A percentile compares a stretch with the other conserved stretches of the same genome.
These are phyloP conservation scores for Riparia riparia DNA, from an alignment of 2,113 vertebrate species.

Conservation along the genomic window DNA sequence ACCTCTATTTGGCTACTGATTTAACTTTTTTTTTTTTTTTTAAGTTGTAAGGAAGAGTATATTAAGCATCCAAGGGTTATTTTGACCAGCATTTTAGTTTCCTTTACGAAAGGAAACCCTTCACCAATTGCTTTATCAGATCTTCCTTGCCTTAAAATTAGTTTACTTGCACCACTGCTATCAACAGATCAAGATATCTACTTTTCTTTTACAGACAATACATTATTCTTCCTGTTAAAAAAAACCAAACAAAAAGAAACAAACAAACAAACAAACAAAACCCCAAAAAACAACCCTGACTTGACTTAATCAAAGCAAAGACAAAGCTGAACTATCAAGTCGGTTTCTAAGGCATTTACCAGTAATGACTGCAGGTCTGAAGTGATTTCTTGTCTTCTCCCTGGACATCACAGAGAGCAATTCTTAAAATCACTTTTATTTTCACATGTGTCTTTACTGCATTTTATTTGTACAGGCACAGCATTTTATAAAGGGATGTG, in stretches of 20 bases:
- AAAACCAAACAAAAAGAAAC: too few species aligned
- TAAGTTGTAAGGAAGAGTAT: neutral
- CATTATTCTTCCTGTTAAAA: neutral
- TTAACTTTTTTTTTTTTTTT: neutral
- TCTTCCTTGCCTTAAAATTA: neutral
- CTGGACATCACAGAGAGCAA: neutral
- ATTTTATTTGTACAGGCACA: neutral
- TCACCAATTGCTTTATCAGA: neutral
- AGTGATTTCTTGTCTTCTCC: neutral
- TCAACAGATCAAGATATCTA: neutral
- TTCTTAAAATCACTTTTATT: neutral
- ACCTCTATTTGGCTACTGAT: neutral
- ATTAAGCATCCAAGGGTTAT: neutral
- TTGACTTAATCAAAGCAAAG: neutral
- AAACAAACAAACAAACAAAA: neutral
- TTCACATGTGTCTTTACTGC: neutral
- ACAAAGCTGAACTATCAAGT: neutral
- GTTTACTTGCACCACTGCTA: neutral
- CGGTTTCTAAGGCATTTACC: neutral
- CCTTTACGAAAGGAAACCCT: neutral
- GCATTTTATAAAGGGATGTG: neutral
- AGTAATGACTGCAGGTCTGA: rapidly evolving
- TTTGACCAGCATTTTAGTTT: neutral
- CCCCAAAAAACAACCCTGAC: rapidly evolving
- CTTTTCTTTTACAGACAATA: neutral